These are phyloP conservation scores for Plectrocnemia conspersa DNA, from an alignment of 1,140 invertebrate genomes.

Conservation along the genomic window DNA sequence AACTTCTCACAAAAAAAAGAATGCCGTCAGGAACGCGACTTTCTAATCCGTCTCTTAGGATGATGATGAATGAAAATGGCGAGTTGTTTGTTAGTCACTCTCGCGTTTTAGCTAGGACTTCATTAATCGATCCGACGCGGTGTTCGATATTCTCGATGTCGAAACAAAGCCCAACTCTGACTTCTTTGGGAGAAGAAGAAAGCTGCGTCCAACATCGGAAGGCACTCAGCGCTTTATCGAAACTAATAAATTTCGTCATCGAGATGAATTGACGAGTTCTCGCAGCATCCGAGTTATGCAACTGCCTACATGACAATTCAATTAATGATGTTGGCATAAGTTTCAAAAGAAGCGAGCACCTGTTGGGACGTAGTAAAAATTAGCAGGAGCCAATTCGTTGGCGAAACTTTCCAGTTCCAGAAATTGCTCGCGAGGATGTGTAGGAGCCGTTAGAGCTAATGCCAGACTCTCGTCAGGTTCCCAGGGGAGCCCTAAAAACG, in stretches of 20 bases:
- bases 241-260: constrained; percentile 16
- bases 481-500: constrained; percentile 23
- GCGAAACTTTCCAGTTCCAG: no score
- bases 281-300: no score
- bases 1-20: no score
- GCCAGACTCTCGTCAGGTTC: constrained; percentile 3
- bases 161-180: constrained; percentile 17
- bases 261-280: no score
- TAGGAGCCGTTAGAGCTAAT: constrained; percentile 22
- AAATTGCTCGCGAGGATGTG: no score
- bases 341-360: no score
- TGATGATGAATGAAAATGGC: no score
- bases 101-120: constrained; percentile 5
- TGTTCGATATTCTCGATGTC: constrained; percentile 12
- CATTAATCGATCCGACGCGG: constrained; percentile 18
- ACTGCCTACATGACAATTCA: no score
- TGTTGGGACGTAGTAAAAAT: no score
- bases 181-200: neutral
- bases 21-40: constrained; percentile 6
- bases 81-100: neutral
- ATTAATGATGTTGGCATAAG: no score
- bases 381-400: no score
- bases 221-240: constrained; percentile 11
- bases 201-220: neutral
- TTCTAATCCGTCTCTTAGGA: no score